Percentiles rank a stretch among this genome's conserved stretches.
These are phyloP conservation scores for Phrixothrix hirtus DNA, from an alignment of 2,888 invertebrate genomes.

Conservation along the genomic window DNA sequence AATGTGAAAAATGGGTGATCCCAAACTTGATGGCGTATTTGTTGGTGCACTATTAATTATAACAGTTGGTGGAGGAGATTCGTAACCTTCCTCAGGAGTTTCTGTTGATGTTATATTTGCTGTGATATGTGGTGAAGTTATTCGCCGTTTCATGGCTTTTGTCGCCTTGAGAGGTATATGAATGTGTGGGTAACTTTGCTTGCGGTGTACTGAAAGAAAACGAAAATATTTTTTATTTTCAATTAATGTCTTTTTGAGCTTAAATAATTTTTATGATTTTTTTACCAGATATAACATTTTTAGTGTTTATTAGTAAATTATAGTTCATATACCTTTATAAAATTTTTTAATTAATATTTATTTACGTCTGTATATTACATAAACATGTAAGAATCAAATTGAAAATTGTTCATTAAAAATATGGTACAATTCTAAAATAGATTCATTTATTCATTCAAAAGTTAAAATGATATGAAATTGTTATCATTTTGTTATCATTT, in stretches of 20 bases:
- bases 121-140: slow-evolving; percentile 41
- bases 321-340: too few species aligned
- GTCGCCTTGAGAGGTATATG: slow-evolving; percentile 65
- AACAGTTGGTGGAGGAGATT: slow-evolving; percentile 34
- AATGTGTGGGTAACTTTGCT: slow-evolving; percentile 66
- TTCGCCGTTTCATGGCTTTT: slow-evolving; percentile 60
- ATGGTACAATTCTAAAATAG: too few species aligned
- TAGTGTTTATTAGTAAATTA: too few species aligned
- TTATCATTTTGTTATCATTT: too few species aligned
- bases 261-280: too few species aligned
- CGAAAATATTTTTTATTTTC: not conserved
- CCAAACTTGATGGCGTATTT: slow-evolving; percentile 33
- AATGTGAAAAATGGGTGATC: slow-evolving; percentile 35
- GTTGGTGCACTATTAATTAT: slow-evolving; percentile 21
- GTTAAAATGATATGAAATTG: too few species aligned
- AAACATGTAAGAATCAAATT: too few species aligned
- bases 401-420: too few species aligned
- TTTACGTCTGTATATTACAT: too few species aligned
- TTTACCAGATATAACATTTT: too few species aligned
- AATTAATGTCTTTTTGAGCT: not conserved
- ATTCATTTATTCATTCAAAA: too few species aligned
- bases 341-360: too few species aligned
- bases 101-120: slow-evolving; percentile 23
- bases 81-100: slow-evolving; percentile 42
- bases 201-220: slow-evolving; percentile 61